Conservation (phyloP, 2,888 invertebrate species). For the Pyrgus malvae region DNA sequence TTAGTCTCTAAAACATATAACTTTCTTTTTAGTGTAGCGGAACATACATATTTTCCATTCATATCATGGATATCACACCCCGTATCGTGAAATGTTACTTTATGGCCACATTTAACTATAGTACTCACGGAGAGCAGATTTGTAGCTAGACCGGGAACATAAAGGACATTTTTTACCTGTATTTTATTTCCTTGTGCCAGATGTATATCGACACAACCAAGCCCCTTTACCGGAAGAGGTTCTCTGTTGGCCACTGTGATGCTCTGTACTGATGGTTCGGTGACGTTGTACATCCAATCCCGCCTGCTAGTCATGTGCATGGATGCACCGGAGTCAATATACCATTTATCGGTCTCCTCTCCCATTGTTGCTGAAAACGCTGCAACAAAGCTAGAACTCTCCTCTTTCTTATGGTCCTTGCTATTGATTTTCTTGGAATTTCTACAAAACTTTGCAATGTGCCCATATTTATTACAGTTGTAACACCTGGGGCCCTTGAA, state of each 20-base stretch:
- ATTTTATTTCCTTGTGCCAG: not conserved
- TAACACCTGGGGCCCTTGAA: slow-evolving; percentile 25
- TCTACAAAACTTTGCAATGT: slow-evolving; percentile 14
- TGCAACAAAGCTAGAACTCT: not conserved
- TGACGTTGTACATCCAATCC: slow-evolving; percentile 5
- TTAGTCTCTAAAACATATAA: too few relatives aligned
- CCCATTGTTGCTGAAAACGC: not conserved
- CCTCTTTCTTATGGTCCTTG: too few relatives aligned
- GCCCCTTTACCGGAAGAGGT: not conserved
- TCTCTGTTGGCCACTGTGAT: not conserved
- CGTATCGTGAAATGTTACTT: not conserved
- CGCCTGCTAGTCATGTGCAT: slow-evolving; percentile 1
- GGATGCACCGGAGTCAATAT: not conserved
- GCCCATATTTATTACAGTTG: slow-evolving; percentile 27
- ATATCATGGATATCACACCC: not conserved
- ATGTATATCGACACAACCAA: not conserved
- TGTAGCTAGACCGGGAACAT: not conserved
- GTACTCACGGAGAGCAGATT: not conserved
- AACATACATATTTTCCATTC: not conserved
- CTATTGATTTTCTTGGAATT: slow-evolving; percentile 17
- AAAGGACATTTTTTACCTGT: too few relatives aligned
- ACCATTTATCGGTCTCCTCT: too few relatives aligned
- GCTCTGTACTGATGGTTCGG: not conserved
- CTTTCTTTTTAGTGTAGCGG: too few relatives aligned
- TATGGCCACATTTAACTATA: not conserved